phyloP scores from a whole-genome alignment of 2,888 invertebrate species.

The Tipula unca region DNA sequence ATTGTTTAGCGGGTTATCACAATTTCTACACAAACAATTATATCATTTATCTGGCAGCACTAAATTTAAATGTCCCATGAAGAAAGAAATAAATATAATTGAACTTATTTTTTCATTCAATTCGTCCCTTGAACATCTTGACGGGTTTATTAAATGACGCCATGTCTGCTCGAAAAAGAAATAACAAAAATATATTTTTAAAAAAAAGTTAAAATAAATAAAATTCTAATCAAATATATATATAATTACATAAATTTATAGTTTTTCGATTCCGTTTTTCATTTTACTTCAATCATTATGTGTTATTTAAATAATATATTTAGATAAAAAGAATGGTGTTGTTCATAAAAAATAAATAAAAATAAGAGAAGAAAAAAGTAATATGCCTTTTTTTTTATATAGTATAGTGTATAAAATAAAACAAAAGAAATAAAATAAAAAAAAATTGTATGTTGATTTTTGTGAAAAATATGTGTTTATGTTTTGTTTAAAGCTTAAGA shows the following conservation, averaged over 20 bases:
- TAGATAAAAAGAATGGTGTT: neutral
- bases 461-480: neutral
- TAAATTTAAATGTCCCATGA: neutral
- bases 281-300: neutral
- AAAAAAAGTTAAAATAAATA: conserved; percentile 8
- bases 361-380: neutral
- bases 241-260: neutral
- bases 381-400: neutral
- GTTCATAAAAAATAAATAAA: neutral
- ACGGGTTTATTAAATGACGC: conserved; percentile 18
- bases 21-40: neutral
- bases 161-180: neutral
- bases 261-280: neutral
- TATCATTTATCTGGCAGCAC: neutral
- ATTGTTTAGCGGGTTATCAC: no score
- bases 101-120: neutral
- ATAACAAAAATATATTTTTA: conserved; percentile 2
- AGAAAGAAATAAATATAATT: neutral
- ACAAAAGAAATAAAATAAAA: neutral
- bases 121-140: conserved; percentile 14
- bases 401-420: neutral
- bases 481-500: neutral
- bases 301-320: neutral
- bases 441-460: neutral
- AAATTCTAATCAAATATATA: neutral